Base-by-base conservation (phyloP, 37 sponge, comb jelly and placozoan genomes). In the Cladorhizidae sp. region DNA sequence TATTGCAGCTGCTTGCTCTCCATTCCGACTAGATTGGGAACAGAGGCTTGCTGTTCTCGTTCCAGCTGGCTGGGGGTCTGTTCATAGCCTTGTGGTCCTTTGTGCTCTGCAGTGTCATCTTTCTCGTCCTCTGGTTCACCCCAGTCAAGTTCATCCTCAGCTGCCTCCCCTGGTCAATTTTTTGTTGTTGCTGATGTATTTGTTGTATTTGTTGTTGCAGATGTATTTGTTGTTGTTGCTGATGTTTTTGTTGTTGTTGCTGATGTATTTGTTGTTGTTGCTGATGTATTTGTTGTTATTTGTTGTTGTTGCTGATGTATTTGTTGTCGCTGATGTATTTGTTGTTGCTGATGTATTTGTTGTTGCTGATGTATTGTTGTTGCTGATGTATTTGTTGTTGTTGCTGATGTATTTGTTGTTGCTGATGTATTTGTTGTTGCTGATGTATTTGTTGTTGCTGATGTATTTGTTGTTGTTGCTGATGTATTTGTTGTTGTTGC, bases 61-160 rank as follows among this genome's bases (percentile, higher is more conserved):
- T 70, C 67, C 94, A 93, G 70, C 78, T 93, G 3, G 72, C 67
- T 31, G 91, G 88, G 7, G 87, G 80, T 1, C 32, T 89, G 51
- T 72, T 94, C 64, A 90, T 90, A 31, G 59, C 78, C 12, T 42
- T 35, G 12, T 83, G 91, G 78, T 76, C 87, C 28, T 55, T 79
- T 2, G 35, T 75, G 0, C 25, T 79, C 32, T 87, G 90, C 51
- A 45, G 52, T 38, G 26, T 90, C 18, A 45, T 90, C 22, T 87
- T 94, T 67, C 17, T 80, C 6, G 33, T 74, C 31, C 84, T 93
- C 36, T 85, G 85, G 83, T 62, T 85, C 82, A 73, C 86, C 45
- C 94, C 94, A 8, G 75, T 89, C 64, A 89, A 86, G 67, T 23
- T 83, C 55, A 62, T 76, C 51, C 77, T 80, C 72, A 23, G 40